Evolutionary conservation across 2,113 vertebrate genomes (phyloP).

Genomic region (Andinoacara biseriatus): DNA sequence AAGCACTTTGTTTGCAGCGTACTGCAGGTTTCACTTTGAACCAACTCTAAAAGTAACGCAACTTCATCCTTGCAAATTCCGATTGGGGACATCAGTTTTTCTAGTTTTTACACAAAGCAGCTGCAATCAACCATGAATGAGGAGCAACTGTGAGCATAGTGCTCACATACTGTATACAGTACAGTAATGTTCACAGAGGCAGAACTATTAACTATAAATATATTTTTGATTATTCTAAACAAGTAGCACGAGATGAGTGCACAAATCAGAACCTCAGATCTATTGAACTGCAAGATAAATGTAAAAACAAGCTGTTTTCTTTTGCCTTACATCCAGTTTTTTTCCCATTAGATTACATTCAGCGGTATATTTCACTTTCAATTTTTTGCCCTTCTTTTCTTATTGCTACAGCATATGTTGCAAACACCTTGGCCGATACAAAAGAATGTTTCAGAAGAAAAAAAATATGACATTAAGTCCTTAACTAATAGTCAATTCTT

Average conservation of each 20-base stretch:
- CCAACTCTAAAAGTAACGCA: not conserved
- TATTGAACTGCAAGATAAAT: not conserved
- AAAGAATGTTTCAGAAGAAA: slow-evolving; percentile 13
- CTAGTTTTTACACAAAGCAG: not conserved
- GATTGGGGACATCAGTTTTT: not conserved
- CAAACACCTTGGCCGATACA: not conserved
- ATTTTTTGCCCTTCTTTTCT: not conserved
- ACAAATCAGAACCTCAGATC: not conserved
- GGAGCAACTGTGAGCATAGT: not conserved
- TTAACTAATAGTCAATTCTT: slow-evolving; percentile 18
- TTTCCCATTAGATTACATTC: not conserved
- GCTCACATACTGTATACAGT: not conserved
- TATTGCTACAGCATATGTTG: not conserved
- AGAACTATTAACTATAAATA: not conserved
- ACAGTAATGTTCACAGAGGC: not conserved
- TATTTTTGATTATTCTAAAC: not conserved
- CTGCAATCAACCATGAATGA: not conserved
- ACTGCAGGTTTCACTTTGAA: not conserved
- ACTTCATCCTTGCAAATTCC: not conserved
- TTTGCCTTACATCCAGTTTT: not conserved
- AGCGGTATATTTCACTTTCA: not conserved
- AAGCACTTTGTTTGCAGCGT: not conserved
- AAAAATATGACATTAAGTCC: slow-evolving; percentile 1
- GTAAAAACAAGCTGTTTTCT: not conserved
- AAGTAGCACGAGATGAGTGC: too few relatives aligned